These are phyloP conservation scores for Gobiocypris rarus DNA, from an alignment of 2,113 vertebrate genomes.

Conservation along the genomic window DNA sequence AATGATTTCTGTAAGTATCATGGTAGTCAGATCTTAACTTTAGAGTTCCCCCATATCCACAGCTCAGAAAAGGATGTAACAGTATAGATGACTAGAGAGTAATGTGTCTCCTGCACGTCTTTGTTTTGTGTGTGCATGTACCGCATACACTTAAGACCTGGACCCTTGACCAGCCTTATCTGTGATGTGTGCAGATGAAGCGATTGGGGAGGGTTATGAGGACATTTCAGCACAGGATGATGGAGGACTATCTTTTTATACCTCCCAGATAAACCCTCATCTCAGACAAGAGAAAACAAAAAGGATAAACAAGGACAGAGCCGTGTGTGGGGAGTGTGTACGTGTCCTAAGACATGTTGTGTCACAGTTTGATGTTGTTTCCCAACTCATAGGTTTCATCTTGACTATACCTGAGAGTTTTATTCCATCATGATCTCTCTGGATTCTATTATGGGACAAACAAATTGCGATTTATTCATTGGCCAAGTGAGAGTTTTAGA, in stretches of 20 bases:
- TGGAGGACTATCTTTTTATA: slow-evolving; percentile 64
- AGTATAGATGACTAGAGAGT: not conserved
- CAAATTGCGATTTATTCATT: not conserved
- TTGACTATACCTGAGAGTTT: not conserved
- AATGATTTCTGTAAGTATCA: not conserved
- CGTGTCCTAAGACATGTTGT: slow-evolving; percentile 71
- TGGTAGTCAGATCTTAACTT: not conserved
- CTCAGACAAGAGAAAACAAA: slow-evolving; percentile 62
- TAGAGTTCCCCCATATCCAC: not conserved
- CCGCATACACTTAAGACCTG: not conserved
- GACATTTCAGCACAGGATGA: slow-evolving; percentile 58
- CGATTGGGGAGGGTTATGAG: slow-evolving; percentile 65
- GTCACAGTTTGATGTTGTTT: not conserved
- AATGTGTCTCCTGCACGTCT: not conserved
- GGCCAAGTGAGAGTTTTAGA: not conserved
- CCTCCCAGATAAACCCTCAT: slow-evolving; percentile 76
- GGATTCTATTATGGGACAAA: not conserved
- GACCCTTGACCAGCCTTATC: slow-evolving; percentile 62
- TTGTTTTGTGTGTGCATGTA: slow-evolving; percentile 35
- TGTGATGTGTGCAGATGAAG: slow-evolving; percentile 69
- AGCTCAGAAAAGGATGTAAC: not conserved
- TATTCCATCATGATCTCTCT: not conserved
- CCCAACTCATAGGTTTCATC: not conserved
- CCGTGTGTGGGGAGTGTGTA: slow-evolving; percentile 65
- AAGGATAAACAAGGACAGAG: slow-evolving; percentile 67